Conservation (phyloP, 2,888 invertebrate species). For the Xestoiulus laeticollis region DNA sequence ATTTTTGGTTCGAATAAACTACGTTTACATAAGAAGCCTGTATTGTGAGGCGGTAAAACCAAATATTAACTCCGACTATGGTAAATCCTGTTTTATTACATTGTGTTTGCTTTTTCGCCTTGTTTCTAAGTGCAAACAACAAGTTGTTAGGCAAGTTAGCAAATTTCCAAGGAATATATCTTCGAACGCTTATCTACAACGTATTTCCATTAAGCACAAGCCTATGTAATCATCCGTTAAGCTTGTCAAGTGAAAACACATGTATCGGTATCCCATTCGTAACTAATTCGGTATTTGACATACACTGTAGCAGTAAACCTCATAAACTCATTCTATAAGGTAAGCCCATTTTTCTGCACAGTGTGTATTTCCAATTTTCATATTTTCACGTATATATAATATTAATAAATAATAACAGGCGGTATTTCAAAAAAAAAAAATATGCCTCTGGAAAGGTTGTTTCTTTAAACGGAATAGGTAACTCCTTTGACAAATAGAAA, state of each 20-base stretch:
- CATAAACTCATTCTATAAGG: background rate
- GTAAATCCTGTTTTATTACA: constrained; percentile 35
- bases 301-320: too few relatives aligned
- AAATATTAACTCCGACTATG: constrained; percentile 19
- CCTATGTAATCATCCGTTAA: background rate
- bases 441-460: background rate
- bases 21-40: background rate
- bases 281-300: too few relatives aligned
- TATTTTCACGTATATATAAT: background rate
- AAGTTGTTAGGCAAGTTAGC: constrained; percentile 27
- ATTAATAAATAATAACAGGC: background rate
- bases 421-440: background rate
- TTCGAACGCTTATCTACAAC: background rate
- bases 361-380: background rate
- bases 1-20: background rate
- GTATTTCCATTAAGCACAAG: constrained; percentile 4
- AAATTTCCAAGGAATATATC: background rate
- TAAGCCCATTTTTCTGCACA: background rate
- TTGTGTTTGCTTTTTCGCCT: constrained; percentile 44
- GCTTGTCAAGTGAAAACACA: background rate
- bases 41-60: constrained; percentile 2
- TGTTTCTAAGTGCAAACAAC: constrained; percentile 47
- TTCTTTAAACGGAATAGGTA: background rate
- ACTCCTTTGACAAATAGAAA: constrained; percentile 1
- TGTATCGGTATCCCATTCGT: too few relatives aligned